phyloP scores from a whole-genome alignment of 30 jellyfish, hydroid and myxozoan species.

The Hydra vulgaris region DNA sequence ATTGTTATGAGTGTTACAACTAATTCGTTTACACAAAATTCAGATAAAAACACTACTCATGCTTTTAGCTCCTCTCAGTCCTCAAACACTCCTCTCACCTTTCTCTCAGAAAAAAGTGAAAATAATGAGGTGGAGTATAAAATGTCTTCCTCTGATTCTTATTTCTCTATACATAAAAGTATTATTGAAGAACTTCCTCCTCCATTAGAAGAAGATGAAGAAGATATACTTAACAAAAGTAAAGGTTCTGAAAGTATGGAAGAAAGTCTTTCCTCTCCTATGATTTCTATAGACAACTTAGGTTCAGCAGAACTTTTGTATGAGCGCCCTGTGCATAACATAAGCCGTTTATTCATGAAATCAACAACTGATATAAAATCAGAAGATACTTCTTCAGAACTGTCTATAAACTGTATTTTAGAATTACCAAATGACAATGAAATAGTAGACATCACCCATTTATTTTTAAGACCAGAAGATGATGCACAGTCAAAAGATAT shows the following conservation, averaged over 20 bases:
- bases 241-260: background rate
- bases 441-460: background rate
- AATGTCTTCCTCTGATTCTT: background rate
- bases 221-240: background rate
- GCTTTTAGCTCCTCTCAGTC: no score
- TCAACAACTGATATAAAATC: background rate
- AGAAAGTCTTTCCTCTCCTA: background rate
- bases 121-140: background rate
- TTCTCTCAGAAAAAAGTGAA: background rate
- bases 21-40: background rate
- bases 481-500: background rate
- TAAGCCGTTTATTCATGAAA: no score
- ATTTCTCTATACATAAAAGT: background rate
- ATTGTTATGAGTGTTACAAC: background rate
- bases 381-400: slow-evolving; percentile 8
- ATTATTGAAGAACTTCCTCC: slow-evolving; percentile 3
- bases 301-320: background rate
- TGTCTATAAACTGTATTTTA: background rate
- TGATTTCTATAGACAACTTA: background rate
- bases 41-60: no score
- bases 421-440: background rate
- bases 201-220: slow-evolving; percentile 4
- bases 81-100: no score
- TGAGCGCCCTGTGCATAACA: no score
- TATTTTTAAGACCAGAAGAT: no score